Percentiles rank a stretch among this genome's conserved stretches.
Conservation (phyloP, 2,113 vertebrate genomes). For the Halichoerus grypus region DNA sequence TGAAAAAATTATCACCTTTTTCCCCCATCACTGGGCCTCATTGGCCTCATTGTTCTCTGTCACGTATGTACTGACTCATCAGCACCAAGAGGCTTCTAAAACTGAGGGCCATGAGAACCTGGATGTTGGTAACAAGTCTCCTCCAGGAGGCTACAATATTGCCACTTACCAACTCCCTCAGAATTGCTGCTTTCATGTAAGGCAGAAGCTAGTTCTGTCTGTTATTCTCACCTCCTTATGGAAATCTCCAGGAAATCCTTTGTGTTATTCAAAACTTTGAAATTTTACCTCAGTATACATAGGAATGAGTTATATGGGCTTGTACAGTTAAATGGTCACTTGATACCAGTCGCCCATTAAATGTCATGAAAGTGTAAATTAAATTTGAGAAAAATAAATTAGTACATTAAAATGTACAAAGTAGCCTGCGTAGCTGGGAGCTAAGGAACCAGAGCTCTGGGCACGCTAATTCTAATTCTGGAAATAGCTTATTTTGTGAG, state of each 20-base stretch:
- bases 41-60: not conserved
- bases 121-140: not conserved
- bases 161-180: not conserved
- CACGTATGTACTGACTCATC: constrained; percentile 47
- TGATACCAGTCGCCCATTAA: not conserved
- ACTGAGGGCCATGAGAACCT: not conserved
- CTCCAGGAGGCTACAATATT: not conserved
- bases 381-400: constrained; percentile 57
- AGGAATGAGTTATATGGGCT: constrained; percentile 11
- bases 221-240: not conserved
- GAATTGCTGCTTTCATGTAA: not conserved
- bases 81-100: not conserved
- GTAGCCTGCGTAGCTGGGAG: not conserved
- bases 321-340: not conserved
- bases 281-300: constrained; percentile 26
- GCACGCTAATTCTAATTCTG: not conserved
- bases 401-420: constrained; percentile 55
- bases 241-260: constrained; percentile 45
- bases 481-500: not conserved
- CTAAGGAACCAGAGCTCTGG: not conserved
- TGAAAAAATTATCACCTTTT: constrained; percentile 69
- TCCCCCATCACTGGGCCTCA: not conserved
- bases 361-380: constrained; percentile 56
- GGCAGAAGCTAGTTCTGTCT: not conserved
- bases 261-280: constrained; percentile 20